Evolutionary conservation across 2,113 vertebrate genomes (phyloP), one percentile per base, ranked within the genome.

Genomic region (Phycodurus eques): DNA sequence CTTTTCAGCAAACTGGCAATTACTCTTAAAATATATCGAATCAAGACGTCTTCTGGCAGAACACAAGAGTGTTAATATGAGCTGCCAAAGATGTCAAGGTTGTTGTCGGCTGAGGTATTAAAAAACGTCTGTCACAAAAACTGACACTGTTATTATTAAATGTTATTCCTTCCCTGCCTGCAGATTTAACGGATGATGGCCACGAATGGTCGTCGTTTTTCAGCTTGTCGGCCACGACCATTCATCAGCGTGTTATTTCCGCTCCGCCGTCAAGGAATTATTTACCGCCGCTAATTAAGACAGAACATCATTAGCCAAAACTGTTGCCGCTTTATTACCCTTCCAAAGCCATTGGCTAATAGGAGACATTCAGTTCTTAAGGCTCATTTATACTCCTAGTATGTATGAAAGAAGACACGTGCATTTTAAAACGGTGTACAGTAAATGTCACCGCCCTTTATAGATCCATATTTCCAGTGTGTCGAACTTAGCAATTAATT

Each of bases 1-100:
- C 33, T 65, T 63, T 76, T 27, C 60, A 78, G 60, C 66, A 70
- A 71, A 42, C 54, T 3, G 17, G 47, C 76, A 66, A 79, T 80
- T 71, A 76, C 14, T 43, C 14, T 47, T 67, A 68, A 73, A 35
- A 22, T 71, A 33, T 22, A 75, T 3, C 61, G 44, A 73, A 77
- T 67, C 60, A 67, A 22, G 63, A 54, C 42, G 66, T 59, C 75
- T 73, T 62, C 1, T 8, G 56, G 19, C 17, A 51, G 62, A 72
- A 57, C 3, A 22, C 4, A 20, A 35, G 12, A 22, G 13, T 22
- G 22, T 43, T 42, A 65, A 60, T 17, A 59, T 27, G 13, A 56
- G 65, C 59, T 76, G 59, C 53, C 15, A 43, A 9, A 51, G 15
- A 65, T 68, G 60, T 43, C 57, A 62, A 44, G 31, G n/a, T 69